These are phyloP conservation scores for Malurus leucopterus DNA, from an alignment of 2,797 vertebrate species.

Conservation along the genomic window DNA sequence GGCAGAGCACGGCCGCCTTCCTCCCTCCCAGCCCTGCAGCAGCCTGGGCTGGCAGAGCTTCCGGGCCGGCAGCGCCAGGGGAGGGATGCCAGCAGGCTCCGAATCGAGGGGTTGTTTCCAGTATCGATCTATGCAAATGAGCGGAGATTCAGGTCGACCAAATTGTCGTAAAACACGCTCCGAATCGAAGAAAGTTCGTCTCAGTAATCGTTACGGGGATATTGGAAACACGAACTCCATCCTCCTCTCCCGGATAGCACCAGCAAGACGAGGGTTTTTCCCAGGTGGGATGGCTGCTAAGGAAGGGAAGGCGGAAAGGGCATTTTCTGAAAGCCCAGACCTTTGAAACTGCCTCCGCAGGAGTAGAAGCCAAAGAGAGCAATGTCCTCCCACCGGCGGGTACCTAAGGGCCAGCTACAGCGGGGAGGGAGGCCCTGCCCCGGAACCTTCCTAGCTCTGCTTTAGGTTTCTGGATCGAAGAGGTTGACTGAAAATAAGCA, in stretches of 20 bases:
- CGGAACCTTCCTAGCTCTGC: background rate
- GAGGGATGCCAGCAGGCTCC: conserved; percentile 35
- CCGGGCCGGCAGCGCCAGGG: conserved; percentile 20
- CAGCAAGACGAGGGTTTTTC: background rate
- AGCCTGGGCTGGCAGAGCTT: conserved; percentile 13
- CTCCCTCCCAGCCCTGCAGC: background rate
- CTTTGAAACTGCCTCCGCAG: conserved; percentile 22
- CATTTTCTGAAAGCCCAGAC: conserved; percentile 17
- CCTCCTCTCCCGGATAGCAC: background rate
- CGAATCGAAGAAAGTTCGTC: conserved; percentile 50
- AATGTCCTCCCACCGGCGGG: background rate
- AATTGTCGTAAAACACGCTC: conserved; percentile 58
- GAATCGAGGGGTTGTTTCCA: conserved; percentile 59
- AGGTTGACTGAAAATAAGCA: background rate
- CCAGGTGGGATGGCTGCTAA: background rate
- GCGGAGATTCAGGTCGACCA: conserved; percentile 49
- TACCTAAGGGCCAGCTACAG: background rate
- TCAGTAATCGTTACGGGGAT: conserved; percentile 25
- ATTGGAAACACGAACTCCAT: background rate
- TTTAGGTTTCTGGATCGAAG: background rate
- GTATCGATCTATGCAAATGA: conserved; percentile 74
- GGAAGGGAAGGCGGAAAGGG: background rate
- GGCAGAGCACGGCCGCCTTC: background rate
- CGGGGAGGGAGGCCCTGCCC: background rate
- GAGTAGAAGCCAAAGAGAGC: background rate